Evolutionary conservation across 2,797 vertebrate species (phyloP).

Genomic region (Enteromius argenteus): DNA sequence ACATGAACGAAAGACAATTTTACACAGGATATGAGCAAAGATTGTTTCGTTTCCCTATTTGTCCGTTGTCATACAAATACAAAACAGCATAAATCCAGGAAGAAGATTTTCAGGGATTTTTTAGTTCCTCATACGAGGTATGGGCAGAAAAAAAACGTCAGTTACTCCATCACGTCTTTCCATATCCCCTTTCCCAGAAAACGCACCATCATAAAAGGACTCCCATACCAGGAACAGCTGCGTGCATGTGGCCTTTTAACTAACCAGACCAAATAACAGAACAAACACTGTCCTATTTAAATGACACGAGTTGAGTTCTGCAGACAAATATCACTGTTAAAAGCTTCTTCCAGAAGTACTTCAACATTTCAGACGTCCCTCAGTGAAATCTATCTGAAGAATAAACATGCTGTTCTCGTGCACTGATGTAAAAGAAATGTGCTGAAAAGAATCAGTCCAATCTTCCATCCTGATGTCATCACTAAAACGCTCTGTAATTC

Average conservation of each 20-base stretch:
- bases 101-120: conserved; percentile 1
- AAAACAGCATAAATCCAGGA: conserved; percentile 1
- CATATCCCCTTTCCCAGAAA: conserved; percentile 28
- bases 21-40: conserved; percentile 16
- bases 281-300: conserved; percentile 14
- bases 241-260: conserved; percentile 27
- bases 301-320: not conserved
- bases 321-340: conserved; percentile 2
- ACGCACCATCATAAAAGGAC: conserved; percentile 24
- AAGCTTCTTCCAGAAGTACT: not conserved
- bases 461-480: not conserved
- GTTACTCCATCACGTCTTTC: conserved; percentile 16
- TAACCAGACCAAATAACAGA: conserved; percentile 40
- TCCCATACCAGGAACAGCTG: conserved; percentile 42
- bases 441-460: not conserved
- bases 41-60: conserved; percentile 2
- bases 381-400: not conserved
- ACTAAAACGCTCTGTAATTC: not conserved
- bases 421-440: not conserved
- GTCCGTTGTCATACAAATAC: not conserved
- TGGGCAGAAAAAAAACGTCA: not conserved
- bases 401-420: not conserved
- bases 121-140: not conserved
- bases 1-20: not conserved
- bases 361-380: conserved; percentile 1